Evolutionary conservation across 1,140 invertebrate species (phyloP).

Genomic region (Drosophila persimilis): DNA sequence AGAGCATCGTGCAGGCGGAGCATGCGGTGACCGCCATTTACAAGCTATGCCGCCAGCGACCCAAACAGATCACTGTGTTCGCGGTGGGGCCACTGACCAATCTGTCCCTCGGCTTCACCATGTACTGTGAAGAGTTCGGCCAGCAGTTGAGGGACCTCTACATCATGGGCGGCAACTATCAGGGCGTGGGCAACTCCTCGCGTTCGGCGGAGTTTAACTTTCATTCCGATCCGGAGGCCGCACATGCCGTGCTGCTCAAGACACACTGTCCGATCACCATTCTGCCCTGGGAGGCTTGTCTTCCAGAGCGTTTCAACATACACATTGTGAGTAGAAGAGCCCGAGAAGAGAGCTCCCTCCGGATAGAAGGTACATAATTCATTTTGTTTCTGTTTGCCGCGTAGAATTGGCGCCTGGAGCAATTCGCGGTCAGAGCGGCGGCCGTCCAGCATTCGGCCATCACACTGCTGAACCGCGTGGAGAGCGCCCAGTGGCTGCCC

Average conservation of each 20-base stretch:
- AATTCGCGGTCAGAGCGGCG: slow-evolving; percentile 45
- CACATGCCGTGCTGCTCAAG: slow-evolving; percentile 86
- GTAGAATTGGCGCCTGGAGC: slow-evolving; percentile 85
- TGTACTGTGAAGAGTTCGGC: slow-evolving; percentile 86
- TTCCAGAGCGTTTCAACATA: slow-evolving; percentile 80
- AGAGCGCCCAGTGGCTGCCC: slow-evolving; percentile 82
- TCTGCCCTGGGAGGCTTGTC: slow-evolving; percentile 87
- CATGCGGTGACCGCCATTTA: slow-evolving; percentile 83
- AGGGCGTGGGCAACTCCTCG: slow-evolving; percentile 88
- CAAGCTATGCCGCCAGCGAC: slow-evolving; percentile 81
- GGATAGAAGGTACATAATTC: not conserved
- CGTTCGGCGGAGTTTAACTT: slow-evolving; percentile 92
- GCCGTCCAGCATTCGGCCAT: slow-evolving; percentile 69
- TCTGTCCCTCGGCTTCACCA: slow-evolving; percentile 88
- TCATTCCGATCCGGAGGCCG: slow-evolving; percentile 90
- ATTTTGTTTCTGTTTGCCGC: not conserved
- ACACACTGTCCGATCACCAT: slow-evolving; percentile 85
- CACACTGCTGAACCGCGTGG: slow-evolving; percentile 84
- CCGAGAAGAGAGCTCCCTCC: not conserved
- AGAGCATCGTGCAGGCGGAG: slow-evolving; percentile 50
- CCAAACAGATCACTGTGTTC: slow-evolving; percentile 85
- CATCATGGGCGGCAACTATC: slow-evolving; percentile 91
- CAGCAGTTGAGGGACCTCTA: slow-evolving; percentile 86
- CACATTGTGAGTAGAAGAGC: slow-evolving; percentile 82
- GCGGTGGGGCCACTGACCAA: slow-evolving; percentile 91